These are phyloP conservation scores for Spinus olivaceus DNA, from an alignment of 2,797 vertebrate species.

Conservation along the genomic window DNA sequence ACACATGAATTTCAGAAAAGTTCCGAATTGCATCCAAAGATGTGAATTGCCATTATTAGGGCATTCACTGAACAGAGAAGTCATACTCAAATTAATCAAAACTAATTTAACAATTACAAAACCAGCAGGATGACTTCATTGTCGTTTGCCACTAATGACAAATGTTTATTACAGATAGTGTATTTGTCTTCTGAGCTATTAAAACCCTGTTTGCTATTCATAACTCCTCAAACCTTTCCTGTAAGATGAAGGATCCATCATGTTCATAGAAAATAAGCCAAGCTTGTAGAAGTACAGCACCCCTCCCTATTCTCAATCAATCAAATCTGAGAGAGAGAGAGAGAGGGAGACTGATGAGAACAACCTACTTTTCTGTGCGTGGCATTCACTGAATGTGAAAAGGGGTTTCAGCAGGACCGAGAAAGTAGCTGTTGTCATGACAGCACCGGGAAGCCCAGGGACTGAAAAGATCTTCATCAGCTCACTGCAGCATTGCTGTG, in stretches of 20 bases:
- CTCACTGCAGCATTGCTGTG: slow-evolving; percentile 30
- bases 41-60: background rate
- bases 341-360: slow-evolving; percentile 19
- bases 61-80: background rate
- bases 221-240: background rate
- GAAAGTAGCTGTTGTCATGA: slow-evolving; percentile 66
- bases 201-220: background rate
- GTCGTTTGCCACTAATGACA: background rate
- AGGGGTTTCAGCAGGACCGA: slow-evolving; percentile 29
- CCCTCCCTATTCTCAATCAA: slow-evolving; percentile 32
- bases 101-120: background rate
- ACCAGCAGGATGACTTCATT: background rate
- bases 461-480: slow-evolving; percentile 61
- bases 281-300: background rate
- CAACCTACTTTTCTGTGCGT: slow-evolving; percentile 41
- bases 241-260: background rate
- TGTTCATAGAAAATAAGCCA: background rate
- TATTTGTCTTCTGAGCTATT: background rate
- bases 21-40: background rate
- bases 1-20: background rate
- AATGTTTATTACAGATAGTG: background rate
- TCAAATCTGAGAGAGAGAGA: background rate
- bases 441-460: slow-evolving; percentile 52
- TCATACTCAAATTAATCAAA: background rate
- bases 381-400: slow-evolving; percentile 58